Percentiles rank a stretch among this genome's conserved stretches.
phyloP scores from a whole-genome alignment of 2,797 vertebrate genomes.

The Galagoides demidoff region DNA sequence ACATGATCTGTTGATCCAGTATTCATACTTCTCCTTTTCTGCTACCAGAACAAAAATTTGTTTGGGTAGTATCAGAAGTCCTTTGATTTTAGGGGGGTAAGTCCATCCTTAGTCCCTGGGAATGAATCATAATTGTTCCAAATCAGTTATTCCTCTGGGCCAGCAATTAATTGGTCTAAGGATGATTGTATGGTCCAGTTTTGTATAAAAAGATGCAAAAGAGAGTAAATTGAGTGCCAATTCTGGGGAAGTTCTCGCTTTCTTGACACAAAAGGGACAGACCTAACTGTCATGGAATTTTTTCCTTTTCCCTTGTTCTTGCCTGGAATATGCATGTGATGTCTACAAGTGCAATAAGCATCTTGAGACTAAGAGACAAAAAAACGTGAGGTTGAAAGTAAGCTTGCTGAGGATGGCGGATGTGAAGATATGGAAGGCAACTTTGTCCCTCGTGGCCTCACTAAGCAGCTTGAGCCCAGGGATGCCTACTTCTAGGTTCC shows the following conservation, averaged over 20 bases:
- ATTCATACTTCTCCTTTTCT: background rate
- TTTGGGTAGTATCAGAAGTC: background rate
- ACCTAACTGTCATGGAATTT: background rate
- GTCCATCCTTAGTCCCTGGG: no score
- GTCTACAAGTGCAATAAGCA: background rate
- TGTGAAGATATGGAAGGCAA: background rate
- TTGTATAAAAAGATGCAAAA: background rate
- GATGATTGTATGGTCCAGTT: background rate
- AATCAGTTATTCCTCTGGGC: background rate
- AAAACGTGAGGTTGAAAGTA: background rate
- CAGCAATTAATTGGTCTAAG: background rate
- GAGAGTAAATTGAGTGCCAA: background rate
- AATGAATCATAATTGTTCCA: background rate
- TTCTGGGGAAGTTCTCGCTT: background rate
- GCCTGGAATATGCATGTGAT: background rate
- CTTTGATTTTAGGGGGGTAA: background rate
- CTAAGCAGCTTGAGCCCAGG: no score
- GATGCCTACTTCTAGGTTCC: background rate
- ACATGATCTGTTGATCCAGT: background rate
- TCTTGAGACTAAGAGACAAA: background rate
- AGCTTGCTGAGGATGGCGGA: background rate
- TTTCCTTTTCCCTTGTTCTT: background rate
- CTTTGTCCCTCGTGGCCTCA: accelerated
- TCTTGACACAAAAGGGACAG: no score
- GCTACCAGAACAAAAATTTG: background rate